These are phyloP conservation scores for Eupithecia insigniata DNA, from an alignment of 2,888 invertebrate genomes.

Conservation along the genomic window DNA sequence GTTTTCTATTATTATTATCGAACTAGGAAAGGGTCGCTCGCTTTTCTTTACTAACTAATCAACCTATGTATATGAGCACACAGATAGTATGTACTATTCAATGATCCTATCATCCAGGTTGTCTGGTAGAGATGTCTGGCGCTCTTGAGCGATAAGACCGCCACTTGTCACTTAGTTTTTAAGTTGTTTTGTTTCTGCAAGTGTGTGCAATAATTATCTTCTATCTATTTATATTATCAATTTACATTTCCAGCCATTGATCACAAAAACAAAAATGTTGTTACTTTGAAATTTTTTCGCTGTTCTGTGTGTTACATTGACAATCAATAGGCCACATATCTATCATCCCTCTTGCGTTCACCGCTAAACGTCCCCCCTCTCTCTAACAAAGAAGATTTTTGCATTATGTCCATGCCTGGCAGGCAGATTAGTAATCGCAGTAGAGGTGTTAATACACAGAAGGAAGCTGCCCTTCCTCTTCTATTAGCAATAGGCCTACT, in stretches of 20 bases:
- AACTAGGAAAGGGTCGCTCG: not conserved
- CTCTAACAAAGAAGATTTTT: not conserved
- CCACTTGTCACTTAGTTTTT: too few relatives aligned
- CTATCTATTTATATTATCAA: too few relatives aligned
- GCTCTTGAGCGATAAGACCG: too few relatives aligned
- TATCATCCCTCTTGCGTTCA: not conserved
- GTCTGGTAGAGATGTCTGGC: too few relatives aligned
- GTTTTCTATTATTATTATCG: not conserved
- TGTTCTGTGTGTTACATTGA: not conserved
- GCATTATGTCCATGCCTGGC: not conserved
- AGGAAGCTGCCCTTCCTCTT: not conserved
- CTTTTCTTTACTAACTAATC: not conserved
- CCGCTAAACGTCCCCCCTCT: not conserved
- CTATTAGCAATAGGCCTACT: not conserved
- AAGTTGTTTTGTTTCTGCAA: too few relatives aligned
- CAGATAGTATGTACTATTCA: too few relatives aligned
- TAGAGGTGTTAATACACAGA: not conserved
- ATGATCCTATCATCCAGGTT: too few relatives aligned
- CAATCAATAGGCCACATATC: not conserved
- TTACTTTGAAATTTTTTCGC: too few relatives aligned
- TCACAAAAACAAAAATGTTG: too few relatives aligned
- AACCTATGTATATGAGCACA: not conserved
- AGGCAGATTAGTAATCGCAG: not conserved
- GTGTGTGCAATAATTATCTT: too few relatives aligned
- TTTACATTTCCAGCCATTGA: too few relatives aligned